A percentile compares a stretch with the other conserved stretches of the same genome.
phyloP scores from a whole-genome alignment of 2,888 invertebrate genomes.

The Melanophora roralis region DNA sequence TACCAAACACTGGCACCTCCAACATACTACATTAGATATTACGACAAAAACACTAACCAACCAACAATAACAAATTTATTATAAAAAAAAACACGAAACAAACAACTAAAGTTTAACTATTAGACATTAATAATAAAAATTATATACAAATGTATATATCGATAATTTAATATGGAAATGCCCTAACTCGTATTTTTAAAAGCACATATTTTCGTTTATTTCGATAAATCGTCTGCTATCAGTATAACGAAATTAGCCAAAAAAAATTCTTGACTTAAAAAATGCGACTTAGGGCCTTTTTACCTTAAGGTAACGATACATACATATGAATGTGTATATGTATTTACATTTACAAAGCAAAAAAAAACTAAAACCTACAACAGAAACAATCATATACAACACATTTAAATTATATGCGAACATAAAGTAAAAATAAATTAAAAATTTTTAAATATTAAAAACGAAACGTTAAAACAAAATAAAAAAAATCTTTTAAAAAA shows the following conservation, averaged over 20 bases:
- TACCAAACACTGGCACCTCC: conserved; percentile 53
- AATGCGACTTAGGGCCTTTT: too few relatives aligned
- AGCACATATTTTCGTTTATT: too few relatives aligned
- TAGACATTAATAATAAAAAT: conserved; percentile 34
- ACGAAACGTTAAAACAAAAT: background rate
- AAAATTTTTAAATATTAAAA: background rate
- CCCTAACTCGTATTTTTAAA: too few relatives aligned
- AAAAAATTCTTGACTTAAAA: too few relatives aligned
- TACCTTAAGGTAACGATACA: too few relatives aligned
- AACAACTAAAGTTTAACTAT: conserved; percentile 28
- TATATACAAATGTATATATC: background rate
- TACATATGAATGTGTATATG: too few relatives aligned
- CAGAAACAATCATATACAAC: background rate
- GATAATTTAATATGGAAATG: too few relatives aligned
- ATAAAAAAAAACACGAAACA: conserved; percentile 6
- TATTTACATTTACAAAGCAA: background rate
- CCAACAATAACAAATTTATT: conserved; percentile 35
- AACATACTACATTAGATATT: background rate
- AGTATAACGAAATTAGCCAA: too few relatives aligned
- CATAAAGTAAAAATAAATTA: conserved; percentile 4
- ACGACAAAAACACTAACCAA: conserved; percentile 20
- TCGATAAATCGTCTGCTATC: too few relatives aligned
- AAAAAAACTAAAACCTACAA: conserved; percentile 5
- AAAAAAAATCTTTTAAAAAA: conserved; percentile 31
- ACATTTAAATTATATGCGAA: background rate